phyloP scores from a whole-genome alignment of 2,113 vertebrate species.

The human (Homo sapiens) region DNA sequence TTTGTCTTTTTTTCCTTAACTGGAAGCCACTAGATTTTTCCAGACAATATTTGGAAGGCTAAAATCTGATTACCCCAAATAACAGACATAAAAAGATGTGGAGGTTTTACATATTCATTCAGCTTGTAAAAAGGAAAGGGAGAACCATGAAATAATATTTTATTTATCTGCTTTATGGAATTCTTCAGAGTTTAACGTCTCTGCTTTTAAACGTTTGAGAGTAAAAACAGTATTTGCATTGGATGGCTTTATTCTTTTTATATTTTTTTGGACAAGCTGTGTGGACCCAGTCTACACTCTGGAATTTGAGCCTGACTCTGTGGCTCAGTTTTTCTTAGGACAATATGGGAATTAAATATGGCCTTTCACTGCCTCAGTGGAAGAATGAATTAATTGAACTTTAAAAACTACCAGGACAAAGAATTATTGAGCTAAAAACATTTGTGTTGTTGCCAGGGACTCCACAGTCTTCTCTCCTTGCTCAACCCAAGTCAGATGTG shows the following conservation, averaged over 20 bases:
- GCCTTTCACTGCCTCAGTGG: not conserved
- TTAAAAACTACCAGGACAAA: constrained; percentile 4
- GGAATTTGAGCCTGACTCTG: not conserved
- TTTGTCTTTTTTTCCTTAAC: not conserved
- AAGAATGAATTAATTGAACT: not conserved
- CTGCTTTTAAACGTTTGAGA: not conserved
- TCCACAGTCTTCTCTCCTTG: not conserved
- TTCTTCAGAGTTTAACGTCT: not conserved
- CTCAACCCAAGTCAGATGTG: not conserved
- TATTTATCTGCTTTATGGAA: not conserved
- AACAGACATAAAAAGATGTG: not conserved
- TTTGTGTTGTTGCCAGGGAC: not conserved
- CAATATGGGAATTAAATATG: not conserved
- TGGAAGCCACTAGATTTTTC: constrained; percentile 19
- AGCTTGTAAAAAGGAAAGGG: not conserved
- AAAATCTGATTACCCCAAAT: not conserved
- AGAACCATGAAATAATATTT: not conserved
- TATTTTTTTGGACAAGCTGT: not conserved
- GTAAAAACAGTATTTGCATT: not conserved
- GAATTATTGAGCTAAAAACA: not conserved
- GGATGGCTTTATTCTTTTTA: not conserved
- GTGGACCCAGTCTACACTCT: no score
- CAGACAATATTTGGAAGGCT: constrained; percentile 34
- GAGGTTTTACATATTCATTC: not conserved
- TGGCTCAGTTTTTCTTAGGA: not conserved